phyloP scores from a whole-genome alignment of 1,140 invertebrate genomes.

The Drosophila saltans region DNA sequence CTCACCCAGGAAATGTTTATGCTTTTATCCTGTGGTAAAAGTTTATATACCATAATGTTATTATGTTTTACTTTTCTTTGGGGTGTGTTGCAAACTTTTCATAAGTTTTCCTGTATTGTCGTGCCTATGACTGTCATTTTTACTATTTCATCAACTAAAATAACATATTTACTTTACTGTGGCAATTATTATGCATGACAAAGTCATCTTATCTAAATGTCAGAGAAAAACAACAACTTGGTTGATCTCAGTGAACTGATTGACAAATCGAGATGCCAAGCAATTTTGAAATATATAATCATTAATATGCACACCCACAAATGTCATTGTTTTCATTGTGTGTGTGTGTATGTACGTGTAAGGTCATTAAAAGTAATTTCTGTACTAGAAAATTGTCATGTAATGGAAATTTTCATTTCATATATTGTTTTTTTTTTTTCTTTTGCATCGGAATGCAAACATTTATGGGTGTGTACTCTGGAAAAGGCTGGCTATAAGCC shows the following conservation, averaged over 20 bases:
- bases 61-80: neutral
- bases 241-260: neutral
- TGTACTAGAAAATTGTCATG: slow-evolving; percentile 6
- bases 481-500: neutral
- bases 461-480: neutral
- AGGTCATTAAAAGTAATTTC: slow-evolving; percentile 14
- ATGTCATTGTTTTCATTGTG: neutral
- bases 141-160: neutral
- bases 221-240: neutral
- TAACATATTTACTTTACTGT: neutral
- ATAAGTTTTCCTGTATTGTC: neutral
- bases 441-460: neutral
- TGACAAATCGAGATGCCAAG: slow-evolving; percentile 7
- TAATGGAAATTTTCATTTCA: slow-evolving; percentile 1
- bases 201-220: neutral
- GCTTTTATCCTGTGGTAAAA: neutral
- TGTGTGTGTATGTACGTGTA: neutral
- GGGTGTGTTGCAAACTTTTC: neutral
- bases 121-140: neutral
- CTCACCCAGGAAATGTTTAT: slow-evolving; percentile 11
- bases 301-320: slow-evolving; percentile 41
- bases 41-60: neutral
- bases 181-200: slow-evolving; percentile 1
- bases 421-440: neutral
- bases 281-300: slow-evolving; percentile 48